Conservation (phyloP, 2,797 vertebrate species). For the Apogon talboti region DNA sequence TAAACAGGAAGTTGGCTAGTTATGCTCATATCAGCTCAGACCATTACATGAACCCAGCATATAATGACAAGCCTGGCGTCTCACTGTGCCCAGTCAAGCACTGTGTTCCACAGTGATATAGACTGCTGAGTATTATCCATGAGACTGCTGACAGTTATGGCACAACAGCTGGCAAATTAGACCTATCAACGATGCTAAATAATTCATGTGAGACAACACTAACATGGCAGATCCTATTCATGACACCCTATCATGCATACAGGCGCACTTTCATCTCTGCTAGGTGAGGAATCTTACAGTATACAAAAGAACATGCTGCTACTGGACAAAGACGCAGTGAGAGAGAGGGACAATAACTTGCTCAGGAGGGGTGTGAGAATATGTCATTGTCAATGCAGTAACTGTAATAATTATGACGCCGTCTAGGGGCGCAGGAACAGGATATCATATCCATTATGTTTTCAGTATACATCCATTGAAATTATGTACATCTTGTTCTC, state of each 20-base stretch:
- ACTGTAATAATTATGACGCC: conserved; percentile 63
- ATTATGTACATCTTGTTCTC: conserved; percentile 49
- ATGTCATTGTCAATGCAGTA: conserved; percentile 51
- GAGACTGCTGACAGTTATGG: conserved; percentile 78
- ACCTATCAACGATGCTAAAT: conserved; percentile 83
- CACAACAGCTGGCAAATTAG: conserved; percentile 85
- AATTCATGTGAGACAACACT: conserved; percentile 83
- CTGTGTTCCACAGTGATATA: conserved; percentile 69
- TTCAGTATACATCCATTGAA: conserved; percentile 43
- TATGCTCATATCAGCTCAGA: conserved; percentile 61
- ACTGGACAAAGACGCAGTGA: conserved; percentile 54
- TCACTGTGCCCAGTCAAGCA: conserved; percentile 79
- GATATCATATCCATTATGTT: conserved; percentile 54
- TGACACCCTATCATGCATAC: conserved; percentile 75
- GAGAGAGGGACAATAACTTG: conserved; percentile 65
- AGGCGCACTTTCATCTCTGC: conserved; percentile 73
- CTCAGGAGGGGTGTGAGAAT: conserved; percentile 70
- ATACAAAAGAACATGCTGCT: conserved; percentile 62
- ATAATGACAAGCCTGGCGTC: conserved; percentile 71
- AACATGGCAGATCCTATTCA: conserved; percentile 83
- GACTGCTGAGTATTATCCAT: conserved; percentile 79
- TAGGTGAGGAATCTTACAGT: conserved; percentile 78
- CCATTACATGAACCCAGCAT: conserved; percentile 56
- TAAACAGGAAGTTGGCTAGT: conserved; percentile 78
- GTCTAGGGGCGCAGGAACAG: conserved; percentile 29